Evolutionary conservation across 2,113 vertebrate genomes (phyloP).

Genomic region (Leucoraja erinaceus): DNA sequence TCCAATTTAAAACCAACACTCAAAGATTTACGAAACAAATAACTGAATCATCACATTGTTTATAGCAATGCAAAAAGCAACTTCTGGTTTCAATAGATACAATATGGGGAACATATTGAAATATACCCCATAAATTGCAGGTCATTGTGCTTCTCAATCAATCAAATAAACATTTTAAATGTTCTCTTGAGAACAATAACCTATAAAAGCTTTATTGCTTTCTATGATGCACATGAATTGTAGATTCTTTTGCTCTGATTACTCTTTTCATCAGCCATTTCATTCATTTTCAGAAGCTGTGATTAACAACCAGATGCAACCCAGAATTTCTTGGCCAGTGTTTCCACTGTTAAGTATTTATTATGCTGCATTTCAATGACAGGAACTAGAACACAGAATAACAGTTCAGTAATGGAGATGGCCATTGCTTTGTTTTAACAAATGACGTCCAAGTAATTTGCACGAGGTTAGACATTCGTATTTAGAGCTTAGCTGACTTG

Average conservation of each 20-base stretch:
- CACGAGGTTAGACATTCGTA: neutral
- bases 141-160: neutral
- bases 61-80: neutral
- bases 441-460: neutral
- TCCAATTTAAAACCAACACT: neutral
- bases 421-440: neutral
- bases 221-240: neutral
- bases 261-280: neutral
- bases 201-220: neutral
- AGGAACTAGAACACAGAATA: neutral
- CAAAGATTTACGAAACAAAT: neutral
- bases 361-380: neutral
- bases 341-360: neutral
- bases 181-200: neutral
- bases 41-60: neutral
- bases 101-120: neutral
- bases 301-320: neutral
- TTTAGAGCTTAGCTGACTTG: neutral
- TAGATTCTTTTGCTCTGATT: neutral
- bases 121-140: neutral
- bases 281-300: neutral
- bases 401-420: neutral
- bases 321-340: neutral
- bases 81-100: neutral
- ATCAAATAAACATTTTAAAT: neutral